Evolutionary conservation across 2,113 vertebrate genomes (phyloP), one percentile per base, ranked within the genome.

Genomic region (Pluvianellus socialis): DNA sequence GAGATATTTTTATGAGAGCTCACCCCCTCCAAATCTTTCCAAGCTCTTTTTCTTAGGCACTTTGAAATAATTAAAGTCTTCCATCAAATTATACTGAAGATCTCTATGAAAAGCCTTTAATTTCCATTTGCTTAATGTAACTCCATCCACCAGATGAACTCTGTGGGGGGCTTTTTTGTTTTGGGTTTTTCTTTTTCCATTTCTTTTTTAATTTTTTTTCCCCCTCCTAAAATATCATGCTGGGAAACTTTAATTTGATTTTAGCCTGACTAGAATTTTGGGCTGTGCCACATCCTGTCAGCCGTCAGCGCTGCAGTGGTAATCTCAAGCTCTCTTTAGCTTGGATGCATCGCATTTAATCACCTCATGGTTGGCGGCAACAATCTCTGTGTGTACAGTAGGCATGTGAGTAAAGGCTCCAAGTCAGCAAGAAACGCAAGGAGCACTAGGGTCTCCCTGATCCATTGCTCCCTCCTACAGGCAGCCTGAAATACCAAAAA

Each of bases 51-150:
- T 96, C 95, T 56, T 66, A 93, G 84, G 63, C 88, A 95, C 95
- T 98, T 96, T 81, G 97, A 97, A 98, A 98, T 98, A 98, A 98
- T 98, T 98, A 97, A 98, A 98, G 97, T 97, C 96, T 98, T 98
- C 97, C 97, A 98, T 98, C 97, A 98, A 98, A 98, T 98, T 97
- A 98, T 91, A 91, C 98, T 93, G 80, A 97, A 94, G 96, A 97
- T 97, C 91, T 97, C 91, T 92, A 94, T 94, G 93, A 98, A 98
- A 98, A 98, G 97, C 97, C 95, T 98, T 98, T 98, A 94, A 97
- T 98, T 98, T 98, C 95, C 95, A 97, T 96, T 91, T 72, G 27
- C 88, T 98, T 97, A 97, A 96, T 97, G 94, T 95, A 97, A 98
- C 97, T 97, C 95, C 88, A 97, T 95, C 94, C 94, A 53, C 87